Percentiles rank a stretch among this genome's conserved stretches.
These are phyloP conservation scores for Agrypnia vestita DNA, from an alignment of 1,140 invertebrate species.

Conservation along the genomic window DNA sequence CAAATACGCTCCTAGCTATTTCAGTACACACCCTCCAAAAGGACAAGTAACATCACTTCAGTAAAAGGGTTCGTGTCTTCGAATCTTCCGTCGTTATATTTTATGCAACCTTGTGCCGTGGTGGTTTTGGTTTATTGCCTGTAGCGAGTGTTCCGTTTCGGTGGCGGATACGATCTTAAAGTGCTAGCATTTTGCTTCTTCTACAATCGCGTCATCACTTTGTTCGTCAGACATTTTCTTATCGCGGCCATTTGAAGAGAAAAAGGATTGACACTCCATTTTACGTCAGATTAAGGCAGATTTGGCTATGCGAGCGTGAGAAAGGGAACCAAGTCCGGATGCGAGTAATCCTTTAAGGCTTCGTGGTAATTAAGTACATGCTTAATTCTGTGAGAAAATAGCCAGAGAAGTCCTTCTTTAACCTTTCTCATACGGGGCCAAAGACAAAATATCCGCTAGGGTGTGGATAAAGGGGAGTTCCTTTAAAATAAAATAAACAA, in stretches of 20 bases:
- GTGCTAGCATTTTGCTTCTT: conserved; percentile 20
- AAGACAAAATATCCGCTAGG: no score
- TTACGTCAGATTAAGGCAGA: conserved; percentile 20
- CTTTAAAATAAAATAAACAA: no score
- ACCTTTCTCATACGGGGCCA: no score
- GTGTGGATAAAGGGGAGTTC: no score
- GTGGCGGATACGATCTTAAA: not conserved
- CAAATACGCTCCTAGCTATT: conserved; percentile 21
- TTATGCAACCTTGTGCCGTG: not conserved
- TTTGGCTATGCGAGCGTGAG: not conserved
- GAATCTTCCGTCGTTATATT: no score
- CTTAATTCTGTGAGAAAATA: no score
- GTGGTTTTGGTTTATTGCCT: not conserved
- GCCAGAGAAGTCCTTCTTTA: no score
- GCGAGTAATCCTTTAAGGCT: no score
- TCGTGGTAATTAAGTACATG: no score
- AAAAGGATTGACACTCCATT: conserved; percentile 33
- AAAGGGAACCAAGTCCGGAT: not conserved
- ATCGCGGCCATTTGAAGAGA: conserved; percentile 20
- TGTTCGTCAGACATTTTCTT: conserved; percentile 40
- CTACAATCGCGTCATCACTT: conserved; percentile 45
- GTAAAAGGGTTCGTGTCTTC: no score
- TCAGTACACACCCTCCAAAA: not conserved
- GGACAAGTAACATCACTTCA: not conserved
- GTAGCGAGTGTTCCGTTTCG: not conserved